phyloP scores from a whole-genome alignment of 1,140 invertebrate species.

The Eubasilissa regina region DNA sequence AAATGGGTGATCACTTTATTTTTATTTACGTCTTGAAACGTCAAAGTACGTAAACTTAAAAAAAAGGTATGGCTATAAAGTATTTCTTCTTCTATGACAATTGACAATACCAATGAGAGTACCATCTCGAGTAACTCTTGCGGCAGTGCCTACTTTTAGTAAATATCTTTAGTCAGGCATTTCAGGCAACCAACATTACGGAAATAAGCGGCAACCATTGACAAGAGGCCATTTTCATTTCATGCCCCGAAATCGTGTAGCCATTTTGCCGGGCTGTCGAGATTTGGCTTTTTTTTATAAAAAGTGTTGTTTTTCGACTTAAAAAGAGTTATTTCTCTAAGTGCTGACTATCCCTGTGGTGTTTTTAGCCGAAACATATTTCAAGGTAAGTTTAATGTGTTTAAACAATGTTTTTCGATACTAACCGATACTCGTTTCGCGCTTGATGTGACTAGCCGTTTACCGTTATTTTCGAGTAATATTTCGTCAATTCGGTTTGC shows the following conservation, averaged over 20 bases:
- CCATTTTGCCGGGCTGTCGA: conserved; percentile 46
- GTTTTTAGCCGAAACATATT: conserved; percentile 2
- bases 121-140: conserved; percentile 5
- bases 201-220: conserved; percentile 29
- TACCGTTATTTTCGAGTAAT: conserved; percentile 13
- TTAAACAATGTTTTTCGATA: conserved; percentile 11
- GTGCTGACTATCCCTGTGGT: not conserved
- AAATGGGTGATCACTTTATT: too few species aligned
- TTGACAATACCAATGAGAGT: too few species aligned
- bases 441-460: conserved; percentile 21
- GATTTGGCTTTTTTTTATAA: conserved; percentile 25
- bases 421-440: not conserved
- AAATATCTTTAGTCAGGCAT: not conserved
- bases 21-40: conserved; percentile 4
- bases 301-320: conserved; percentile 29
- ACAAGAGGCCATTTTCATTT: conserved; percentile 32
- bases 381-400: not conserved
- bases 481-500: not conserved
- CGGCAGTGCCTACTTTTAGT: not conserved
- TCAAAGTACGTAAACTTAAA: not conserved
- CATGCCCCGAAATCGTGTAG: conserved; percentile 7
- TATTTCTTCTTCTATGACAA: too few species aligned
- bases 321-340: conserved; percentile 4
- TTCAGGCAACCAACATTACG: not conserved
- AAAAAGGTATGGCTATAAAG: too few species aligned